Percentiles rank a stretch among this genome's conserved stretches.
Conservation (phyloP, 30 jellyfish, hydroid and myxozoan genomes). For the Sanderia malayensis region DNA sequence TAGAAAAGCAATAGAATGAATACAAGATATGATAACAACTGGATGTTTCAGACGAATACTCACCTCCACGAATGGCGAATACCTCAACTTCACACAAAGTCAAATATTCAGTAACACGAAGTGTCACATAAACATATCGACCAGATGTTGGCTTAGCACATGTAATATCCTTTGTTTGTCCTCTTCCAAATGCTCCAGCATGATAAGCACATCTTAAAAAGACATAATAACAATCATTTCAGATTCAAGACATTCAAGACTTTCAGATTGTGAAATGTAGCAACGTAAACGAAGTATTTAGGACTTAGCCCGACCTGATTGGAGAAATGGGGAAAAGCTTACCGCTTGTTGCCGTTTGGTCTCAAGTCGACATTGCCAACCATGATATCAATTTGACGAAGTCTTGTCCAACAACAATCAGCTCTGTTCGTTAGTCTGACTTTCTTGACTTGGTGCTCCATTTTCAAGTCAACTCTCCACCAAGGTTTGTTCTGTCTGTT, state of each 20-base stretch:
- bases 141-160: slow-evolving; percentile 34
- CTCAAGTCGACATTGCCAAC: slow-evolving; percentile 41
- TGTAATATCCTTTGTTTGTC: slow-evolving; percentile 33
- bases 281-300: no score
- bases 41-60: not conserved
- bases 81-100: slow-evolving; percentile 67
- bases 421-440: slow-evolving; percentile 42
- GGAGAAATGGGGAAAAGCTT: not conserved
- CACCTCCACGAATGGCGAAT: slow-evolving; percentile 37
- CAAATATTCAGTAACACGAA: slow-evolving; percentile 27
- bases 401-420: slow-evolving; percentile 60
- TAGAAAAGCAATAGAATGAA: no score
- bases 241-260: no score
- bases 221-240: no score
- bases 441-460: slow-evolving; percentile 18
- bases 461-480: slow-evolving; percentile 68
- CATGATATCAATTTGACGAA: slow-evolving; percentile 32
- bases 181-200: slow-evolving; percentile 52
- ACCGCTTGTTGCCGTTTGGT: slow-evolving; percentile 17
- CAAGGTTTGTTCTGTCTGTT: slow-evolving; percentile 34
- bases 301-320: not conserved
- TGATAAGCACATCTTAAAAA: slow-evolving; percentile 33
- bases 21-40: not conserved
- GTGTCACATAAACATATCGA: slow-evolving; percentile 45
- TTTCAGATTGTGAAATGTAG: no score